Base-by-base conservation (phyloP, 2,888 invertebrate species). In the Melitaea athalia region DNA sequence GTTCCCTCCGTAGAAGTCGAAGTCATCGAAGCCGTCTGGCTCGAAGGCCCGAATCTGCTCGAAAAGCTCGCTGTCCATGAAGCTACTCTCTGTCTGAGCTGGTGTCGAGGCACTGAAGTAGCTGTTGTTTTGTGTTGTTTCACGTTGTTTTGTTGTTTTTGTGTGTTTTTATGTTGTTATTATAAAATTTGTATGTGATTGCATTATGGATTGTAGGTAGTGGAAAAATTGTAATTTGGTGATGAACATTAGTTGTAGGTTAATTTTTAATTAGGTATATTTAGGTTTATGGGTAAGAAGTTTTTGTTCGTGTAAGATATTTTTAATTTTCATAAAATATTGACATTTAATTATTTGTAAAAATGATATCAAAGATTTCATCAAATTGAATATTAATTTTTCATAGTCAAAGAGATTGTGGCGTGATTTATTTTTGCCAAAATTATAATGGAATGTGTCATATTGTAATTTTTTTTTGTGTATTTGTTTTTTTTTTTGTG, bases 31-130 rank as follows among this genome's bases (percentile, higher is more conserved):
- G 0, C 85, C 85, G 11, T 91, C 91, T 0, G 91, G 86, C 50
- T 90, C 90, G 75, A 91, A 91, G 0, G 88, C 86, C 0, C 91
- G 81, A 8, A 92, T 91, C 71, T 91, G 90, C 71, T 92, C 91
- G 61, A 90, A 88, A n/a, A 91, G 75, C 49, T 91, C 91, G 74
- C 86, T 90, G 71, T 91, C 91, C 88, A 91, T 91, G 67, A 87
- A 86, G 24, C 85, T 87, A 69, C 76, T 78, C 55, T 90, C 90
- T 1, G 82, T 83, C 49, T 86, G 85, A 0, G 88, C 88, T 0
- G 91, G 90, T 10, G 91, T 91, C 0, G 85, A 76, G 11, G 87
- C 86, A 71, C 87, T 85, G 80, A 89, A 85, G 85, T 89, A 90
- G 79, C 89, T 91, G 84, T 75, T 57, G 17, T 63, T 31, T 71